Percentiles rank a stretch among this genome's conserved stretches.
These are phyloP conservation scores for Athene noctua DNA, from an alignment of 2,113 vertebrate species.

Conservation along the genomic window DNA sequence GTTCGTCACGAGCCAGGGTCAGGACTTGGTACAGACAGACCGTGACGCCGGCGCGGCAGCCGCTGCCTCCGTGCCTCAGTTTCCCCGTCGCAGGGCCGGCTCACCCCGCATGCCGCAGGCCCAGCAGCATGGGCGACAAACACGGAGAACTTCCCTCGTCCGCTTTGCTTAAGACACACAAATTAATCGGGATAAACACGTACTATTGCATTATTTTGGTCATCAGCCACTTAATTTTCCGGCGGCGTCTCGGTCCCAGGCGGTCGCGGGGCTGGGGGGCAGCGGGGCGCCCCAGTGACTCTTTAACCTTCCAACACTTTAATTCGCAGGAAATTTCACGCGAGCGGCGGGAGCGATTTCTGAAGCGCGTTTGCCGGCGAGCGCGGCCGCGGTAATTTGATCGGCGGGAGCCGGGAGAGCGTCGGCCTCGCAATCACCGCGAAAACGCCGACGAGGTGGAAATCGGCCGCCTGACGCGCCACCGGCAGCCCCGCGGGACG, in stretches of 20 bases:
- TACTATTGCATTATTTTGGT: not conserved
- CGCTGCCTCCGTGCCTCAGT: not conserved
- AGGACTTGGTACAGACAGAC: accelerated
- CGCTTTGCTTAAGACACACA: accelerated
- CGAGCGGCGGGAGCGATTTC: not conserved
- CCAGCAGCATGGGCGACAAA: not conserved
- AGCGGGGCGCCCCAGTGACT: not conserved
- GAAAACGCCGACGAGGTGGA: not conserved
- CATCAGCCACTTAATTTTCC: accelerated
- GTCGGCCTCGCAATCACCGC: not conserved
- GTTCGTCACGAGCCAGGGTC: not conserved
- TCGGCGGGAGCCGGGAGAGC: not conserved
- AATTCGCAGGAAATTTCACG: not conserved
- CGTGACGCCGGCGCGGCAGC: accelerated
- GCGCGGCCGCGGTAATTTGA: not conserved
- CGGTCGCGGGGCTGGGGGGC: accelerated
- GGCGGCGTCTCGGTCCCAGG: accelerated
- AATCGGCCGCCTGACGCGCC: not conserved
- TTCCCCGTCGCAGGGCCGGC: not conserved
- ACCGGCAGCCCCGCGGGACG: not conserved
- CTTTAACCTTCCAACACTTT: not conserved
- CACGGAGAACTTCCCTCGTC: not conserved
- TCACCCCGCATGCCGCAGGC: accelerated
- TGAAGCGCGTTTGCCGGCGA: not conserved
- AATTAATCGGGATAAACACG: accelerated